phyloP scores from a whole-genome alignment of 2,113 vertebrate genomes.

The Gambusia affinis region DNA sequence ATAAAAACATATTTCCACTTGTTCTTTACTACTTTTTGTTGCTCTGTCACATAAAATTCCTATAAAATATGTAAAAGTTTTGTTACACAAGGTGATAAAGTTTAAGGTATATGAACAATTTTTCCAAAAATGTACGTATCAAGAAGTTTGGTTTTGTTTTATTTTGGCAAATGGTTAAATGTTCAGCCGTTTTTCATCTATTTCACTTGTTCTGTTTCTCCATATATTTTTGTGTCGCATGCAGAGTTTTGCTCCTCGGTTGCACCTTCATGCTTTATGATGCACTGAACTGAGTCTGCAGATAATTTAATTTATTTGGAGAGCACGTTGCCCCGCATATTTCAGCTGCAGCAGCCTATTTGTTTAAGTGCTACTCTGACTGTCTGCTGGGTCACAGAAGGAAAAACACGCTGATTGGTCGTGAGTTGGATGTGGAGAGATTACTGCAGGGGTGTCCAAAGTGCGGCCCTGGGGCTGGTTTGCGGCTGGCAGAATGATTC shows the following conservation, averaged over 20 bases:
- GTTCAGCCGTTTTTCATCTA: background rate
- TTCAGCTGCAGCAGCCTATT: slow-evolving; percentile 47
- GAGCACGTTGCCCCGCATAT: slow-evolving; percentile 52
- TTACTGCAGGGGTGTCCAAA: slow-evolving; percentile 21
- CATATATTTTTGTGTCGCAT: slow-evolving; percentile 12
- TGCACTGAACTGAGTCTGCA: slow-evolving; percentile 43
- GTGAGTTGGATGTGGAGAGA: slow-evolving; percentile 54
- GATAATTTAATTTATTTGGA: slow-evolving; percentile 68
- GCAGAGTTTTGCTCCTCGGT: slow-evolving; percentile 29
- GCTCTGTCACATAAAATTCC: background rate
- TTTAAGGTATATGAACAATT: background rate
- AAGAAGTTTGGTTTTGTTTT: slow-evolving; percentile 10
- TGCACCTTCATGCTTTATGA: slow-evolving; percentile 37
- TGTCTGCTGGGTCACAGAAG: slow-evolving; percentile 29
- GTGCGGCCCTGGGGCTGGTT: too few species aligned
- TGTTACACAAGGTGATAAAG: background rate
- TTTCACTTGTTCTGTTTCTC: background rate
- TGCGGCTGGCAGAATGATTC: too few species aligned
- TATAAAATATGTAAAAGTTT: background rate
- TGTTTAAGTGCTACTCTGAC: slow-evolving; percentile 59
- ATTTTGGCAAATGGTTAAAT: background rate
- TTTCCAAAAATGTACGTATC: background rate
- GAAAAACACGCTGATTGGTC: slow-evolving; percentile 49
- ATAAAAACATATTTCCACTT: too few species aligned
- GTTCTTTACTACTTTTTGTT: background rate